Evolutionary conservation across 2,113 vertebrate genomes (phyloP), one percentile per base, ranked within the genome.

Genomic region (Hipposideros armiger): DNA sequence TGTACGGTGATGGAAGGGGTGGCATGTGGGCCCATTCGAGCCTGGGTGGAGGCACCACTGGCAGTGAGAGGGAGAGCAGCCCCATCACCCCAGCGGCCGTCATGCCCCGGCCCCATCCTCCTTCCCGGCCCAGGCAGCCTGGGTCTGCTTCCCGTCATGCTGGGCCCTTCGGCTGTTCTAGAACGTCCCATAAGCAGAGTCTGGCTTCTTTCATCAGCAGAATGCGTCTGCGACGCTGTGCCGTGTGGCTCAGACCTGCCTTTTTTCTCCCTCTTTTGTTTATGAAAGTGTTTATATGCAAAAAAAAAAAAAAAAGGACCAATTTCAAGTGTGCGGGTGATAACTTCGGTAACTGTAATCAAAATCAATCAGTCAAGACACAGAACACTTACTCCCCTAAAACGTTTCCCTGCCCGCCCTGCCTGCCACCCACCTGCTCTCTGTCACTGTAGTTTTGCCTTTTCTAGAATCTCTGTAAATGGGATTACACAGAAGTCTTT

Each of bases 1-100:
- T 1, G 3, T 1, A 4, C 40, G 10, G 17, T 7, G 0, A 1
- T 3, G 60, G 8, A 2, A 3, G 1, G 7, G 20, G 47, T 3
- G 16, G 16, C 15, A 42, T 1, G 3, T 4, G 69, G 5, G 0
- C 58, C 70, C 30, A 0, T 19, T 6, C 16, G 47, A 20, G 36
- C 7, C 47, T 2, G 0, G 15, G 14, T 15, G 4, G 70, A 15
- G 58, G 30, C 7, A 0, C 66, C 4, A 0, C 1, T 1, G 28
- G 56, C 58, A 15, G 22, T n/a, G 80, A 11, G 76, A 58, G 2
- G 56, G 2, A 24, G 58, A 24, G 8, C 58, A 26, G 58, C 22
- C 4, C 4, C 22, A 20, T 50, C 47, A 50, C 47, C 47, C 47
- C 47, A 50, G 47, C 9, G 47, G 50, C 10, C 3, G 7, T 19